Conservation (phyloP, 35 echinoderm and acorn worm species). For the Ophiothrix spiculata region DNA sequence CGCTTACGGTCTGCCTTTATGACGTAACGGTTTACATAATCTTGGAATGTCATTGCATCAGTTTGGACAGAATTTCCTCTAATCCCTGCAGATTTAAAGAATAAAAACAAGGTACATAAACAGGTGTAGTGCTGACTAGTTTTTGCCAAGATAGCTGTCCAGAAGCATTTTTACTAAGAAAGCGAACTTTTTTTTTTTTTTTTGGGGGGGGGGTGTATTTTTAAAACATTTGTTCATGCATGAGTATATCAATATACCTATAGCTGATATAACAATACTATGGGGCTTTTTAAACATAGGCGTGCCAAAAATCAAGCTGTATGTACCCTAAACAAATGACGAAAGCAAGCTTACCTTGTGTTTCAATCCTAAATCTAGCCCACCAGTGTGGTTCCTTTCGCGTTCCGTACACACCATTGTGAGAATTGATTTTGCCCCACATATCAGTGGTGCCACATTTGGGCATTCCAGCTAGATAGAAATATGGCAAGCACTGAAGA, state of each 20-base stretch:
- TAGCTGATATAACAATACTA: too few species aligned
- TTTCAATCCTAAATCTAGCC: slow-evolving; percentile 35
- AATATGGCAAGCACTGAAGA: slow-evolving; percentile 53
- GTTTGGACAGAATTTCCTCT: background rate
- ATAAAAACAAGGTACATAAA: too few species aligned
- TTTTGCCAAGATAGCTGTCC: too few species aligned
- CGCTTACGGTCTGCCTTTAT: background rate
- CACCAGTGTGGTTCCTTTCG: slow-evolving; percentile 69
- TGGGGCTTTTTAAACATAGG: too few species aligned
- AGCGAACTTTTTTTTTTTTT: too few species aligned
- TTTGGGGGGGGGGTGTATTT: too few species aligned
- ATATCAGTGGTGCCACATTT: slow-evolving; percentile 75
- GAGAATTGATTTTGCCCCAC: slow-evolving; percentile 40
- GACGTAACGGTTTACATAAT: background rate
- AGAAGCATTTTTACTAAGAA: too few species aligned
- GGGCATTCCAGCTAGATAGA: slow-evolving; percentile 63
- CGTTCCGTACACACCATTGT: slow-evolving; percentile 17
- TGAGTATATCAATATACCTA: too few species aligned
- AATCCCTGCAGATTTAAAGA: too few species aligned
- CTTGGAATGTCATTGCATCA: background rate
- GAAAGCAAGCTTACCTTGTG: background rate
- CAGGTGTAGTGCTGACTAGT: too few species aligned
- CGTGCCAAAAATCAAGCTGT: too few species aligned
- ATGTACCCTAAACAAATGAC: background rate
- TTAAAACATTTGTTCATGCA: too few species aligned